Conservation (phyloP, 2,113 vertebrate genomes). For the Periophthalmus modestus region DNA sequence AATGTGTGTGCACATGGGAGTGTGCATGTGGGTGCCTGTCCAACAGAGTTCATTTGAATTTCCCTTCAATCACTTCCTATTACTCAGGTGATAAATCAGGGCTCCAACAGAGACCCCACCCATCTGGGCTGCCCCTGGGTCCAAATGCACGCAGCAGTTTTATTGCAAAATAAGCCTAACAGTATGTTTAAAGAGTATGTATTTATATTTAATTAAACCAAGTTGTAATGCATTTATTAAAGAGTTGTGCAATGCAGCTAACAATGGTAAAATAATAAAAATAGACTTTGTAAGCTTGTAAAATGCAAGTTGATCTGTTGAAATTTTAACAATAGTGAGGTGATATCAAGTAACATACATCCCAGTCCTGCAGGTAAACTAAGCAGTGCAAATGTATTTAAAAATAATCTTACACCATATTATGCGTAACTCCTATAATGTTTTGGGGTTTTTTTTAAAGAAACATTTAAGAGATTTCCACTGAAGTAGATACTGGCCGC, state of each 20-base stretch:
- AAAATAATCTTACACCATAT: too few relatives aligned
- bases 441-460: too few relatives aligned
- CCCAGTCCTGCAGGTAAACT: not conserved
- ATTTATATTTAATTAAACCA: not conserved
- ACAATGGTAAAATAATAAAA: not conserved
- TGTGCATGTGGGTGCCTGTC: conserved; percentile 85
- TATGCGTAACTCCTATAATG: not conserved
- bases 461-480: conserved; percentile 25
- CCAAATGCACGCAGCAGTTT: conserved; percentile 72
- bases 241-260: not conserved
- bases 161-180: not conserved
- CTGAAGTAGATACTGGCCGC: conserved; percentile 47
- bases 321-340: not conserved
- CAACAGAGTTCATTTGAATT: conserved; percentile 99
- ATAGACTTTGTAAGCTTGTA: not conserved
- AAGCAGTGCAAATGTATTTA: not conserved
- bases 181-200: not conserved
- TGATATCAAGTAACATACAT: not conserved
- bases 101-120: conserved; percentile 40
- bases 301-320: not conserved
- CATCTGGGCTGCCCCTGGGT: conserved; percentile 76
- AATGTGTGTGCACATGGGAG: conserved; percentile 67
- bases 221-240: not conserved
- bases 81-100: conserved; percentile 98
- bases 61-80: conserved; percentile 97